Base-by-base conservation (phyloP, 2,113 vertebrate genomes). In the Andinoacara biseriatus region DNA sequence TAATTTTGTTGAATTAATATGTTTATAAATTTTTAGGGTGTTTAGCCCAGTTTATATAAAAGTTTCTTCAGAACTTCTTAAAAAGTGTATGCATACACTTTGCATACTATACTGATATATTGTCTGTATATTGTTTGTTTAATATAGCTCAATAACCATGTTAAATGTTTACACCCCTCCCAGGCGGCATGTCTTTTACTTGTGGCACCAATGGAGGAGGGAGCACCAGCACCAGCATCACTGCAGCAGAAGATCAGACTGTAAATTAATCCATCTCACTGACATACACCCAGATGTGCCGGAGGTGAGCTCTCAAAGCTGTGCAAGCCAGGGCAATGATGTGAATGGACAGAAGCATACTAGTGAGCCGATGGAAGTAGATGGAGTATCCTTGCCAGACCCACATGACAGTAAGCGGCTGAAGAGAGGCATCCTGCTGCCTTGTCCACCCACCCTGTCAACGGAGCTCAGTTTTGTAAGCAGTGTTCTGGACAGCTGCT, bases 131-230 rank as follows among this genome's bases (percentile, higher is more conserved):
- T n/a, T n/a, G 7, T 54, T 52, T 72, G 43, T 72, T 13, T 1
- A 9, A 7, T 20, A 54, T 15, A 20, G 4, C 7, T 20, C 7
- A 20, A 9, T n/a, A n/a, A 61, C 10, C 13, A n/a, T 10, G 5
- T 18, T 56, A 22, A 10, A 38, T 65, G 58, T 76, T 80, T 15
- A 7, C 9, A 10, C 11, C 5, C 57, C 67, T 63, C 43, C 2
- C 89, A 99, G 98, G 91, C 96, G 97, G 14, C 96, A 96, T 52
- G 83, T 98, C 74, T 98, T 98, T 93, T 97, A 97, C 90, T 94
- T 99, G 92, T 97, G 97, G 89, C 94, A 97, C 89, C 96, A 96
- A 26, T 96, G 97, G 94, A 94, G 84, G 88, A 94, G 80, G 88
- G 96, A 95, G 86, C 90, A 91, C 82, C 86, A 95, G 86, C 90